Conservation (phyloP, 2,797 vertebrate species). For the Pantherophis alleghaniensis region DNA sequence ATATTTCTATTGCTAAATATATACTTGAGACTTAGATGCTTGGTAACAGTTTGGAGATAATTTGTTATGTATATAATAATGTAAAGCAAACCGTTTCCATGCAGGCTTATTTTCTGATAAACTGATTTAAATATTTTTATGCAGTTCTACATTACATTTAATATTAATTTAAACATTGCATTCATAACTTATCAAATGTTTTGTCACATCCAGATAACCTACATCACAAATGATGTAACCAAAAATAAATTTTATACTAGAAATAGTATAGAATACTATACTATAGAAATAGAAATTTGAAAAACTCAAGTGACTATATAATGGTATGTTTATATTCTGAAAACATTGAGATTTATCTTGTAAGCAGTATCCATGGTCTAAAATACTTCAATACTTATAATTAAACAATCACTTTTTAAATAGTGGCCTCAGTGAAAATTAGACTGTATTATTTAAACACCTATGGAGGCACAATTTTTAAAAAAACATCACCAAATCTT, state of each 20-base stretch:
- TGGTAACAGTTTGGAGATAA: conserved; percentile 42
- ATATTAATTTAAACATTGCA: conserved; percentile 53
- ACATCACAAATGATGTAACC: conserved; percentile 44
- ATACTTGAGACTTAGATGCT: conserved; percentile 42
- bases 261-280: no score
- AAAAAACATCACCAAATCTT: not conserved
- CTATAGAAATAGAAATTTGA: conserved; percentile 11
- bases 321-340: conserved; percentile 29
- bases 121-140: conserved; percentile 40
- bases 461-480: not conserved
- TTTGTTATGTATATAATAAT: conserved; percentile 35
- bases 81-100: conserved; percentile 34
- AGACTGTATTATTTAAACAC: not conserved
- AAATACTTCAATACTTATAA: conserved; percentile 14
- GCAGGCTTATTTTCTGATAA: conserved; percentile 42
- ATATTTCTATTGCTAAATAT: conserved; percentile 40
- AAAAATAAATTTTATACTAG: conserved; percentile 40
- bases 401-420: not conserved
- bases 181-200: conserved; percentile 35
- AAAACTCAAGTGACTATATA: conserved; percentile 19
- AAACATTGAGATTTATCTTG: conserved; percentile 3
- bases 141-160: conserved; percentile 42
- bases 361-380: conserved; percentile 7
- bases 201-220: conserved; percentile 39
- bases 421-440: not conserved